phyloP scores from a whole-genome alignment of 2,888 invertebrate genomes.

The Drosophila prostipennis region DNA sequence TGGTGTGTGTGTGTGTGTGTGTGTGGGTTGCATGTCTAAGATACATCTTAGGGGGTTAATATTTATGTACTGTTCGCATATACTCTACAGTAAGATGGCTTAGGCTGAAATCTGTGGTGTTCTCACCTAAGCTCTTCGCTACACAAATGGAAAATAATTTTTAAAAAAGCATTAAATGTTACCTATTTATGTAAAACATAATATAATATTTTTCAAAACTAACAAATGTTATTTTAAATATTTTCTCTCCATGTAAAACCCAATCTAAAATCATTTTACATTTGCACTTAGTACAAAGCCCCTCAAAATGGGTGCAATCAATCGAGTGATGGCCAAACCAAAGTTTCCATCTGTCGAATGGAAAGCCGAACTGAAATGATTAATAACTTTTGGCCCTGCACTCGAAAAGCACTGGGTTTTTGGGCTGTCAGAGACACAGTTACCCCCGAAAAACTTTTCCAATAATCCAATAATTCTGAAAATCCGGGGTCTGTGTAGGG shows the following conservation, averaged over 20 bases:
- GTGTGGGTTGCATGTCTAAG: slow-evolving; percentile 11
- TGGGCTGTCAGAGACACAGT: slow-evolving; percentile 30
- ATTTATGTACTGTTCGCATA: slow-evolving; percentile 32
- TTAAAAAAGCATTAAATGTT: too few species aligned
- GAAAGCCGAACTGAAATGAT: slow-evolving; percentile 20
- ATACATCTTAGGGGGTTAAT: slow-evolving; percentile 26
- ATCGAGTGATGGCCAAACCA: slow-evolving; percentile 2
- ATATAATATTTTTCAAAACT: too few species aligned
- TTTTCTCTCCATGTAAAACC: background rate
- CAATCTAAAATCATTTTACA: background rate
- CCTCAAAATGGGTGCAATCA: slow-evolving; percentile 12
- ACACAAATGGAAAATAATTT: too few species aligned
- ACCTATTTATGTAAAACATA: too few species aligned
- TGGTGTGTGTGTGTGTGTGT: slow-evolving; percentile 1
- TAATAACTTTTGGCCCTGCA: slow-evolving; percentile 28
- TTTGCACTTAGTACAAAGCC: background rate
- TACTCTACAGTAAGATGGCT: slow-evolving; percentile 19
- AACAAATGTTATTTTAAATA: too few species aligned
- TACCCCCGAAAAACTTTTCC: slow-evolving; percentile 37
- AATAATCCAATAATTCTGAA: slow-evolving; percentile 10
- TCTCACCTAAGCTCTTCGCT: background rate
- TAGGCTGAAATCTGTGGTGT: slow-evolving; percentile 6
- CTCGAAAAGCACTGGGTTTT: slow-evolving; percentile 5
- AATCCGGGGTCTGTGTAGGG: slow-evolving; percentile 29
- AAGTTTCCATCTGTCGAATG: slow-evolving; percentile 22